phyloP scores from a whole-genome alignment of 2,888 invertebrate species.

The Boloria selene region DNA sequence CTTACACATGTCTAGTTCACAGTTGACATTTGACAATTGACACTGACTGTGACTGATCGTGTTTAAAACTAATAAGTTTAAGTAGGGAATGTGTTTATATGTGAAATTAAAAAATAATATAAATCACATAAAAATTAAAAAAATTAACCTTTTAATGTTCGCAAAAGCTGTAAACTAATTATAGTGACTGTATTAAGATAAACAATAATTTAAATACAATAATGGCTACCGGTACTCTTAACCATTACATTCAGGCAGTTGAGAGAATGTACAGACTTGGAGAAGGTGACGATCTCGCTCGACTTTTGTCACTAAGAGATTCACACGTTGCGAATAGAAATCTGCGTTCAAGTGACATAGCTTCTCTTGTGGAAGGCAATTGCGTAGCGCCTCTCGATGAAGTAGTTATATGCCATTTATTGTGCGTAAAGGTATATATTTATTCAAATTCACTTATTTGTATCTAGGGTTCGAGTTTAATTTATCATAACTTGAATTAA shows the following conservation, averaged over 20 bases:
- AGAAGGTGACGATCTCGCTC: constrained; percentile 83
- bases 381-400: constrained; percentile 89
- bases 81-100: too few species aligned
- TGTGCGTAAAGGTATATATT: constrained; percentile 82
- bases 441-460: neutral
- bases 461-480: neutral
- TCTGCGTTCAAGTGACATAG: constrained; percentile 87
- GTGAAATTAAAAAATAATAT: too few species aligned
- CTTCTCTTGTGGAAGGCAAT: constrained; percentile 86
- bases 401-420: constrained; percentile 88
- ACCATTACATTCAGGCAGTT: constrained; percentile 76
- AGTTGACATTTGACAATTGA: too few species aligned
- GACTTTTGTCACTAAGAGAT: constrained; percentile 85
- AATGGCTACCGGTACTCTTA: constrained; percentile 58
- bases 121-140: too few species aligned
- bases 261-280: constrained; percentile 84
- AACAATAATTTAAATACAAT: constrained; percentile 36
- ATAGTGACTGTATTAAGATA: neutral
- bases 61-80: too few species aligned
- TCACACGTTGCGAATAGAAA: constrained; percentile 87
- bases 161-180: neutral
- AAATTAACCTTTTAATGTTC: neutral
- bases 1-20: too few species aligned
- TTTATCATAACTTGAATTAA: neutral
- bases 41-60: too few species aligned